phyloP scores from a whole-genome alignment of 1,140 invertebrate genomes.

The Panulirus ornatus region DNA sequence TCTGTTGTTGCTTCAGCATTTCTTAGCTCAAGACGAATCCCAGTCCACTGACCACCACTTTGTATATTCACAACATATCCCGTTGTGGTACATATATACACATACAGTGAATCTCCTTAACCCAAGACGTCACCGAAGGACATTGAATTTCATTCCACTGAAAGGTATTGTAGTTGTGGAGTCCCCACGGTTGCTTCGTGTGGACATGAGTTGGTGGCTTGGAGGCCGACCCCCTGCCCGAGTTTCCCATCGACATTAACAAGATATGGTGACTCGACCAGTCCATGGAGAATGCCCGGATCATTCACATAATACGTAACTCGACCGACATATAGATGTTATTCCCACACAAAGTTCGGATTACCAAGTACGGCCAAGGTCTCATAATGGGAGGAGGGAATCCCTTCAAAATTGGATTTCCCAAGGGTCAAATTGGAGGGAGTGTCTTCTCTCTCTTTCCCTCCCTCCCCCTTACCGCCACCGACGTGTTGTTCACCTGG shows the following conservation, averaged over 20 bases:
- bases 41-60: too few relatives aligned
- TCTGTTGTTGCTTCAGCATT: too few relatives aligned
- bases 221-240: too few relatives aligned
- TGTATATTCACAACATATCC: too few relatives aligned
- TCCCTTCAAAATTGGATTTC: constrained; percentile 50
- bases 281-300: constrained; percentile 13
- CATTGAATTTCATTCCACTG: too few relatives aligned
- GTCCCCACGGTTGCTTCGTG: too few relatives aligned
- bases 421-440: constrained; percentile 38
- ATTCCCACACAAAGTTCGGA: constrained; percentile 53
- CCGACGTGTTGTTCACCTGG: neutral
- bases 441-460: neutral
- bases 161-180: too few relatives aligned
- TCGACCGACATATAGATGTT: neutral
- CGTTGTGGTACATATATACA: too few relatives aligned
- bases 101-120: too few relatives aligned
- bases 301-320: neutral
- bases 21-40: too few relatives aligned
- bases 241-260: constrained; percentile 12
- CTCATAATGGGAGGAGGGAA: constrained; percentile 40
- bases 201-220: too few relatives aligned
- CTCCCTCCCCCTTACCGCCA: neutral
- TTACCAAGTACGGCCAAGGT: constrained; percentile 30
- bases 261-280: constrained; percentile 6
- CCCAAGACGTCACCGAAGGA: too few relatives aligned